Evolutionary conservation across 1,140 invertebrate species (phyloP).

Genomic region (Cyrtorhinus lividipennis): DNA sequence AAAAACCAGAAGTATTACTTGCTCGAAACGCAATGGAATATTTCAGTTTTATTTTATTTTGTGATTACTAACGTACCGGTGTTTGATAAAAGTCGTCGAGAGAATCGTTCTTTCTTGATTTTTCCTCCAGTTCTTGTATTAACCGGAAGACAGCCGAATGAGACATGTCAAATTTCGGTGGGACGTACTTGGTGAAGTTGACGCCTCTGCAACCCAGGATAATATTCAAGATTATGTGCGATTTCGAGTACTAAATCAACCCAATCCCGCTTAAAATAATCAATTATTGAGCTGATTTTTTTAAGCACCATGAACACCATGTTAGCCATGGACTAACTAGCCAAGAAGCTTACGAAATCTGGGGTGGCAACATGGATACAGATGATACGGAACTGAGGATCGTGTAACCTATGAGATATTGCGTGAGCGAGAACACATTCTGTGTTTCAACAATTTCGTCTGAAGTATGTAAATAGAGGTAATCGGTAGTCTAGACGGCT

Average conservation of each 20-base stretch:
- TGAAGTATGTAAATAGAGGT: no score
- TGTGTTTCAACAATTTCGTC: no score
- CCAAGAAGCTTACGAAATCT: no score
- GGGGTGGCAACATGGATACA: no score
- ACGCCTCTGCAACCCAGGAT: constrained; percentile 17
- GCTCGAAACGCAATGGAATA: no score
- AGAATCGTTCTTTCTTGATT: constrained; percentile 19
- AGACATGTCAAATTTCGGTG: constrained; percentile 26
- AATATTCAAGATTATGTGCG: neutral
- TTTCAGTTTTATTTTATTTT: no score
- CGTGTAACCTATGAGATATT: no score
- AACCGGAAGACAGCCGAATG: constrained; percentile 26
- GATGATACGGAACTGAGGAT: no score
- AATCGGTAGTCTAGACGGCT: no score
- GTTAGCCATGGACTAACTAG: no score
- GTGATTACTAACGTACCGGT: constrained; percentile 22
- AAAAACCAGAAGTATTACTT: no score
- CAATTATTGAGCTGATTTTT: neutral
- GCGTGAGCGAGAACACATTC: no score
- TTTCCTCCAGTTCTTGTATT: constrained; percentile 25
- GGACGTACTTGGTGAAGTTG: constrained; percentile 27
- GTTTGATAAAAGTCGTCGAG: constrained; percentile 24
- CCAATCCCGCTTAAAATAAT: neutral
- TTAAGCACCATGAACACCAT: constrained; percentile 13
- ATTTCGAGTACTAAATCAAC: neutral